Conservation (phyloP, 1,140 invertebrate species). For the Antheraea mylitta region DNA sequence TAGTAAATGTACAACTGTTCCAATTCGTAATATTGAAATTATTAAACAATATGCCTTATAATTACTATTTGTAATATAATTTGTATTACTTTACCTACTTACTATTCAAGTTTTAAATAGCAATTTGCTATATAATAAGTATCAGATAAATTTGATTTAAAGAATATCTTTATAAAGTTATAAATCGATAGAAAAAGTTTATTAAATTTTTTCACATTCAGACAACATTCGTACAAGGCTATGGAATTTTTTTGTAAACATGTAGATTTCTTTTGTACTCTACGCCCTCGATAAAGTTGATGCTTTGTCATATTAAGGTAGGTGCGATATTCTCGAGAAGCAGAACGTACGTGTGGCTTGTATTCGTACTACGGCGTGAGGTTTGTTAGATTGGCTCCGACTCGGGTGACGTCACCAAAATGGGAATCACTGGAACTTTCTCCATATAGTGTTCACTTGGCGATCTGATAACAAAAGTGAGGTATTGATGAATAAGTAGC, state of each 20-base stretch:
- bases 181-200: not conserved
- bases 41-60: no score
- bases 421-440: conserved; percentile 56
- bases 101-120: not conserved
- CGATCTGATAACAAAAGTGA: conserved; percentile 43
- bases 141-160: not conserved
- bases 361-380: conserved; percentile 8
- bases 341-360: no score
- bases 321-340: no score
- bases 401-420: conserved; percentile 63
- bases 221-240: not conserved
- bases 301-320: no score
- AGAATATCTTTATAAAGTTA: not conserved
- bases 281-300: not conserved
- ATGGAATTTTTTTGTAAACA: not conserved
- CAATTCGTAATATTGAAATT: no score
- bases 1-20: no score
- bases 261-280: not conserved
- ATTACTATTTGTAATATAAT: not conserved
- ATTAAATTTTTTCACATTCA: not conserved
- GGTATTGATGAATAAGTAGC: no score
- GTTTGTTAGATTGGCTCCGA: conserved; percentile 49
- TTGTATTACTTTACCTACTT: not conserved
- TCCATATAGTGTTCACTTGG: conserved; percentile 59
- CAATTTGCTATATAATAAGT: not conserved